Conservation (phyloP, 2,113 vertebrate species). For the Vanacampus margaritifer region DNA sequence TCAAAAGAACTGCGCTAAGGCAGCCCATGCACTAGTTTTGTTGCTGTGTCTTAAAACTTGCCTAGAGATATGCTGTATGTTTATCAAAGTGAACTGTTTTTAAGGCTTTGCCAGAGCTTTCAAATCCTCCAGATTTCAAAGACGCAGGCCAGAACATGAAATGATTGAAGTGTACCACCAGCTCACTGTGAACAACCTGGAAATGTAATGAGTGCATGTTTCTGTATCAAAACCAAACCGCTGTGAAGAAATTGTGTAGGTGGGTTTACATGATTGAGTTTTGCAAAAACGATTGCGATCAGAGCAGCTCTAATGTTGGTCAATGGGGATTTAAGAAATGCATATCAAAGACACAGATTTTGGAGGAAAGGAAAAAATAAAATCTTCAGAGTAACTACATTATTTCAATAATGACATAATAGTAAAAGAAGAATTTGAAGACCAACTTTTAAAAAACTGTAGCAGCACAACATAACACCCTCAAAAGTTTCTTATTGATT, state of each 20-base stretch:
- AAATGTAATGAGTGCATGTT: conserved; percentile 5
- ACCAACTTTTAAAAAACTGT: background rate
- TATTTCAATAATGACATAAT: too few species aligned
- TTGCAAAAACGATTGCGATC: too few species aligned
- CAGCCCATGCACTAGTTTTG: conserved; percentile 34
- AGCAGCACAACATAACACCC: background rate
- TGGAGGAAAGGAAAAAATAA: too few species aligned
- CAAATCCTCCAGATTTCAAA: conserved; percentile 58
- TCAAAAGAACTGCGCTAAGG: conserved; percentile 53
- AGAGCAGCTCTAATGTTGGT: too few species aligned
- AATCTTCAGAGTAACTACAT: too few species aligned
- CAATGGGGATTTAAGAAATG: too few species aligned
- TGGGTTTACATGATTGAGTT: background rate
- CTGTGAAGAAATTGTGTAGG: background rate
- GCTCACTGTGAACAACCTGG: conserved; percentile 5
- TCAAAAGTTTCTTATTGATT: background rate
- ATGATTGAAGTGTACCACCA: conserved; percentile 42
- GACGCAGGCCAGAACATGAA: conserved; percentile 43
- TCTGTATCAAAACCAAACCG: background rate
- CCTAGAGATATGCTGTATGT: conserved; percentile 61
- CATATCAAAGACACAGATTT: too few species aligned
- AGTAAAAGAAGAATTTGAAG: background rate
- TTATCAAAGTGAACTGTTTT: conserved; percentile 71
- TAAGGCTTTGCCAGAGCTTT: conserved; percentile 50
- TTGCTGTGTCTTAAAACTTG: conserved; percentile 65